Evolutionary conservation across 2,888 invertebrate genomes (phyloP).

Genomic region (Philaethria dido): DNA sequence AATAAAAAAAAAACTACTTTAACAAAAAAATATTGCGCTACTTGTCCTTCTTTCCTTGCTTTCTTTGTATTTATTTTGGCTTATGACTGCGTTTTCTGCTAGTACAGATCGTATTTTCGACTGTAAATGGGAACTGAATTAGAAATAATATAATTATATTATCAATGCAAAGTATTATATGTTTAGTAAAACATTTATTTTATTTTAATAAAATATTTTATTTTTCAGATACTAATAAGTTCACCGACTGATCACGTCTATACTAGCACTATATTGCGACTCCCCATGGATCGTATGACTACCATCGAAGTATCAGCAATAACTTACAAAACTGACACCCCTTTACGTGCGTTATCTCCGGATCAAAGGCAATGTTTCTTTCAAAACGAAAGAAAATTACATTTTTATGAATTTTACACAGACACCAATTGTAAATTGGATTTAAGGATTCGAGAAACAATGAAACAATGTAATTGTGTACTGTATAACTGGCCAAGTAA

Average conservation of each 20-base stretch:
- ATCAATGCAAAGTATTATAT: too few relatives aligned
- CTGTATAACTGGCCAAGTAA: slow-evolving; percentile 76
- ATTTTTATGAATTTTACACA: slow-evolving; percentile 77
- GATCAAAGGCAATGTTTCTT: slow-evolving; percentile 74
- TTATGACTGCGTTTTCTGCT: too few relatives aligned
- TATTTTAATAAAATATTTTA: background rate
- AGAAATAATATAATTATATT: too few relatives aligned
- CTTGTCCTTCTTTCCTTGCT: too few relatives aligned
- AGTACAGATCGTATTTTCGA: too few relatives aligned
- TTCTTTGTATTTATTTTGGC: too few relatives aligned
- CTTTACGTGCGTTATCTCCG: slow-evolving; percentile 60
- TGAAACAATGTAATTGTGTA: slow-evolving; percentile 73
- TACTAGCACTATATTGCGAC: slow-evolving; percentile 70
- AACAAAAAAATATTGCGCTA: too few relatives aligned
- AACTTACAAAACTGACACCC: slow-evolving; percentile 70
- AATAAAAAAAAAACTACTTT: too few relatives aligned
- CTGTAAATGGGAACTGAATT: too few relatives aligned
- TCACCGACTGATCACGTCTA: slow-evolving; percentile 76
- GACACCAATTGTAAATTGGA: slow-evolving; percentile 82
- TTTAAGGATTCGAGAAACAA: slow-evolving; percentile 73
- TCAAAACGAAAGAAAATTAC: slow-evolving; percentile 68
- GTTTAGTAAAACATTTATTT: too few relatives aligned
- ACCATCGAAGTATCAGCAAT: slow-evolving; percentile 73
- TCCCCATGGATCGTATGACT: slow-evolving; percentile 77
- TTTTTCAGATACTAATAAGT: slow-evolving; percentile 65